Evolutionary conservation across 2,888 invertebrate genomes (phyloP), one percentile per base, ranked within the genome.

Genomic region (Trisateles emortualis): DNA sequence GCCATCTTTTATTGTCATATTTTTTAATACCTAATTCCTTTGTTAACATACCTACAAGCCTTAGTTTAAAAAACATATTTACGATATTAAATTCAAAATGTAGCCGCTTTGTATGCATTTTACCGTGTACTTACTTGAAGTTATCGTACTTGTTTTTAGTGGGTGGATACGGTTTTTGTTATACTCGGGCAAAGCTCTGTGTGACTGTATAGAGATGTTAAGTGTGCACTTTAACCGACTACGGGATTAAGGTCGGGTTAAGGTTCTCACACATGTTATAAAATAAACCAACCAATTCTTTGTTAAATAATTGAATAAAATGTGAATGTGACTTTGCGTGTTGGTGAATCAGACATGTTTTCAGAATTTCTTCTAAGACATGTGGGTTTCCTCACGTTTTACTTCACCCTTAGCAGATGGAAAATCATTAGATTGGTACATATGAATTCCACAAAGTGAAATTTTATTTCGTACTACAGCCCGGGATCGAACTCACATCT

Each of bases 91-190:
- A 66, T 51, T 57, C 54, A 67, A 51, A 70, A 30, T 53, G 48
- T 55, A 51, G 33, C 41, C 54, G 70, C 52, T 70, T 70, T 61
- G 67, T 57, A 70, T 57, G 62, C 57, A 55, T 55, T 58, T 61
- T 70, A 52, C 39, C 45, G 38, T 52, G 50, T 56, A 52, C 50
- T 46, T 52, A 52, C 51, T 49, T 52, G 42, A 57, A 57, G 57
- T 54, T 70, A 66, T 65, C 30, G 50, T 9, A 38, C 56, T 59
- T 59, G 61, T 65, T 52, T 49, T 49, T 41, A 50, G 66, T 69
- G 61, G 61, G 62, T 57, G 52, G 50, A 52, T 66, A 56, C 36
- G 53, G 51, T 60, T 69, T 65, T 52, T 55, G 61, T 65, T n/a
- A 32, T 40, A 24, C 32, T 49, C 33, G 24, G 17, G 44, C 39